Evolutionary conservation across 2,888 invertebrate genomes (phyloP).

Genomic region (Cephus runcator): DNA sequence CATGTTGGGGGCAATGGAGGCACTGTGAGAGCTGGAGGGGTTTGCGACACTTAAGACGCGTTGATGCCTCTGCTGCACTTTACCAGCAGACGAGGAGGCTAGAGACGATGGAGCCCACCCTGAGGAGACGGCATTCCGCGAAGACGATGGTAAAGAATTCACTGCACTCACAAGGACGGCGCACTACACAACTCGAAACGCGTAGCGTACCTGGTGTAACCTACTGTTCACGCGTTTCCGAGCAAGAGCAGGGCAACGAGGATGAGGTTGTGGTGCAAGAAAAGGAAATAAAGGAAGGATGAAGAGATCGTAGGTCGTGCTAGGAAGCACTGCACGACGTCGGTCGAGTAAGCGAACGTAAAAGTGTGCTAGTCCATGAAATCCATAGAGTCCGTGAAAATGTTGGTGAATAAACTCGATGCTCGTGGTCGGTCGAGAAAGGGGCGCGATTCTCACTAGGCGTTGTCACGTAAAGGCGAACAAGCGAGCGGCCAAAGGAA

Average conservation of each 20-base stretch:
- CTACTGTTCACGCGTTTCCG: neutral
- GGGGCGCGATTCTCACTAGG: constrained; percentile 45
- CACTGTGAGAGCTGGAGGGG: constrained; percentile 40
- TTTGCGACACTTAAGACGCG: constrained; percentile 15
- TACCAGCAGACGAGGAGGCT: constrained; percentile 27
- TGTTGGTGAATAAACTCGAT: neutral
- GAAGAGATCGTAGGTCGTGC: neutral
- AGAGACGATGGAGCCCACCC: constrained; percentile 29
- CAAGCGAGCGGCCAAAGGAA: neutral
- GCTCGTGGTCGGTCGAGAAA: constrained; percentile 19
- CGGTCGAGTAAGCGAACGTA: neutral
- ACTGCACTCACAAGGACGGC: constrained; percentile 16
- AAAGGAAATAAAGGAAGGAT: neutral
- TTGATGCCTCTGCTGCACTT: constrained; percentile 22
- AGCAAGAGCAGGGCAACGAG: neutral
- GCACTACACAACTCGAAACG: neutral
- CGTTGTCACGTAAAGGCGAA: constrained; percentile 43
- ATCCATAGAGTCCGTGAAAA: neutral
- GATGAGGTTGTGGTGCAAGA: neutral
- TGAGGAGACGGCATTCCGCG: constrained; percentile 19
- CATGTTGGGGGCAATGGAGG: constrained; percentile 57
- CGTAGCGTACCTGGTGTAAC: neutral
- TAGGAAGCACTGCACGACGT: neutral
- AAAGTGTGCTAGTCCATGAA: neutral
- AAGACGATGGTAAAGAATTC: neutral